Base-by-base conservation (phyloP, 2,113 vertebrate genomes). In the Lichenostomus cassidix region DNA sequence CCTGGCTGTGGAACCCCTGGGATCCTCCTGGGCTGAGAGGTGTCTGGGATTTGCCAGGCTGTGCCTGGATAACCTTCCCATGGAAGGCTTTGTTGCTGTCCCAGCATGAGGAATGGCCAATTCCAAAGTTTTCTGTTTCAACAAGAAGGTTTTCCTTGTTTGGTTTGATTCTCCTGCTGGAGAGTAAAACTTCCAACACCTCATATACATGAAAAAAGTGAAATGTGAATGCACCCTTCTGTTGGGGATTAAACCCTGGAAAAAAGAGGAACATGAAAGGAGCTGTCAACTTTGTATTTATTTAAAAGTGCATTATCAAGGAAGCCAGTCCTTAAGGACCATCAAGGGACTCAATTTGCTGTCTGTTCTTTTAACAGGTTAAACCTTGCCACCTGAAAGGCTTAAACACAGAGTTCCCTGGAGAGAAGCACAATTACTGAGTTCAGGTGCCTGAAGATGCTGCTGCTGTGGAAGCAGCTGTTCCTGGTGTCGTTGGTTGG, bases 391-490 rank as follows among this genome's bases (percentile, higher is more conserved):
- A 94, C 94, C 97, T 98, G 98, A 96, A 98, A 97, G 97, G 90
- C 97, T 97, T 97, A 97, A 98, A 92, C 77, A 31, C 97, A 96
- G 85, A 93, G 88, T 96, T 98, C 97, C 97, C 96, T 96, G 94
- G 98, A 96, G 98, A 94, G 97, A 98, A 97, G 96, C 97, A 98
- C 97, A 98, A 95, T 95, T 96, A 82, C 96, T 98, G 97, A 98
- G 96, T 97, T 97, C 88, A 92, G 97, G 98, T 87, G 96, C 94
- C 97, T 98, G 98, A 99, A 98, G 98, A 99, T 99, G 99, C 97
- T 98, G 99, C 97, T 99, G 96, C 98, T 98, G 98, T 99, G 99
- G 99, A 98, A 98, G 98, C 99, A 98, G 97, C 97, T 99, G 98
- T 94, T 99, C 97, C 98, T 99, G 95, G 97, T 99, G 94, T 98